Conservation (phyloP, 2,797 vertebrate species). For the Sebastes minor region DNA sequence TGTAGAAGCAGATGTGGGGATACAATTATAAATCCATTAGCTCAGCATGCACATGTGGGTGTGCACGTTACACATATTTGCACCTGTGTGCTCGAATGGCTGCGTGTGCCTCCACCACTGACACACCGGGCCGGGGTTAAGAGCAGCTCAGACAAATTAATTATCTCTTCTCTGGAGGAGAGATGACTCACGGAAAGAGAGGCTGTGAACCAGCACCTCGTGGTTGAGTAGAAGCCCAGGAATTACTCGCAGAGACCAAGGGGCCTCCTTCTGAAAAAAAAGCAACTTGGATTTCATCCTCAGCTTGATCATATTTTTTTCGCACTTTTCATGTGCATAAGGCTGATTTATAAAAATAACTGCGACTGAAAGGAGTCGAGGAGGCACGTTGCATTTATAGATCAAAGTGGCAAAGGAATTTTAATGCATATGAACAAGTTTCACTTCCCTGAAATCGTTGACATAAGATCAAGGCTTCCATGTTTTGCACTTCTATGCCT, state of each 20-base stretch:
- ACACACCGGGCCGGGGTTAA: conserved; percentile 62
- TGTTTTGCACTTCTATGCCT: conserved; percentile 55
- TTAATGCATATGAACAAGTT: conserved; percentile 69
- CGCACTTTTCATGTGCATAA: conserved; percentile 42
- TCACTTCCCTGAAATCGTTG: conserved; percentile 61
- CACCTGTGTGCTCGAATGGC: conserved; percentile 37
- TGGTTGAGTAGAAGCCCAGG: conserved; percentile 41
- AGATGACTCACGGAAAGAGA: conserved; percentile 59
- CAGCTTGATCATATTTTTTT: conserved; percentile 48
- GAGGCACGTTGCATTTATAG: conserved; percentile 68
- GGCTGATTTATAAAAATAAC: conserved; percentile 71
- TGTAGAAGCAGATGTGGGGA: conserved; percentile 4
- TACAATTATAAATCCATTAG: conserved; percentile 44
- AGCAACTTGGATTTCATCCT: conserved; percentile 50
- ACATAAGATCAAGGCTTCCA: conserved; percentile 71
- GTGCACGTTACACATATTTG: conserved; percentile 30
- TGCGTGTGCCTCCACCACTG: conserved; percentile 17
- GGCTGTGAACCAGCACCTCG: conserved; percentile 48
- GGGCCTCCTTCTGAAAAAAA: conserved; percentile 41
- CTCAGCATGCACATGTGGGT: background rate
- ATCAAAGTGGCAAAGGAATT: conserved; percentile 70
- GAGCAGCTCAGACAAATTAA: conserved; percentile 75
- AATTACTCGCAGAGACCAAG: conserved; percentile 41
- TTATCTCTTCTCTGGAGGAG: conserved; percentile 65
- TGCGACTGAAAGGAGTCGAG: conserved; percentile 55